phyloP scores from a whole-genome alignment of 2,113 vertebrate genomes.

The Aplodontia rufa region DNA sequence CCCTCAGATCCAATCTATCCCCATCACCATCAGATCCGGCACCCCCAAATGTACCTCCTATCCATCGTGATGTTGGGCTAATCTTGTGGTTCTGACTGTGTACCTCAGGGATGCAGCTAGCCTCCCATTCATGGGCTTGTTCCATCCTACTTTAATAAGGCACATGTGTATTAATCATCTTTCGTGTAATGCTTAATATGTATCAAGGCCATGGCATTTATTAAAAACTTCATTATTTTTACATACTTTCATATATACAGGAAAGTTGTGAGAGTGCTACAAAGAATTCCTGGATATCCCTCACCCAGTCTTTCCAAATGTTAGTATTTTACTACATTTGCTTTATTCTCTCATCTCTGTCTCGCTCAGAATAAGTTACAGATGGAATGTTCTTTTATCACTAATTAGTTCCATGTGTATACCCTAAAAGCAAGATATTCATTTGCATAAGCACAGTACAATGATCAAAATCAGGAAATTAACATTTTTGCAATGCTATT shows the following conservation, averaged over 20 bases:
- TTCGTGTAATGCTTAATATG: background rate
- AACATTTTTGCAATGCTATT: background rate
- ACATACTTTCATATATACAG: background rate
- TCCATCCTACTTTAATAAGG: background rate
- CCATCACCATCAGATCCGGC: rapidly evolving
- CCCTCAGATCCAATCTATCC: background rate
- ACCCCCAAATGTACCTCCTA: no score
- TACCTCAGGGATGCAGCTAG: background rate
- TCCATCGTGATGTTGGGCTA: rapidly evolving
- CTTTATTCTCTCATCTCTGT: background rate
- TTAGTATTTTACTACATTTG: background rate
- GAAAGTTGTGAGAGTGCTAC: background rate
- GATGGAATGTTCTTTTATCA: background rate
- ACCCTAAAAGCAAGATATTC: background rate
- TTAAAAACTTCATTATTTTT: background rate
- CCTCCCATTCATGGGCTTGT: background rate
- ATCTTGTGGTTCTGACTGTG: background rate
- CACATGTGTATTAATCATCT: background rate
- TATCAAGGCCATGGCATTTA: background rate
- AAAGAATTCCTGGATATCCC: background rate
- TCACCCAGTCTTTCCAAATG: background rate
- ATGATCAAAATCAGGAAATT: background rate
- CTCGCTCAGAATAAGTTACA: background rate
- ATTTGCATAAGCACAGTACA: background rate
- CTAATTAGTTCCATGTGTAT: background rate